Base-by-base conservation (phyloP, 2,113 vertebrate species). In the Echinops telfairi region DNA sequence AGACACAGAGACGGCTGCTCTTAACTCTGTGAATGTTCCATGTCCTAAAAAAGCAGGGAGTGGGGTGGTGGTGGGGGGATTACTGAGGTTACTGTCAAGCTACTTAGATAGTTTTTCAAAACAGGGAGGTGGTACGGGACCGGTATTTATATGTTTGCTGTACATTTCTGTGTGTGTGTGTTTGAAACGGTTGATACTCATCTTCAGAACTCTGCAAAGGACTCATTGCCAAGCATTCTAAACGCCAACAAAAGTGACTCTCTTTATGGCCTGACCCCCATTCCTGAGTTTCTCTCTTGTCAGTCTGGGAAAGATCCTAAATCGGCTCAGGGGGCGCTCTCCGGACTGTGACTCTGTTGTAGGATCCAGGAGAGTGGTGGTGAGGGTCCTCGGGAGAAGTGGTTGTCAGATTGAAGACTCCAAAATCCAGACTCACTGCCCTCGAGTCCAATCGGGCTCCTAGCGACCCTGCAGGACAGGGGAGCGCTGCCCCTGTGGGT, bases 151-250 rank as follows among this genome's bases (percentile, higher is more conserved):
- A 53, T 33, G 20, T 64, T 36, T 29, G 70, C 79, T 38, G 16
- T 58, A 40, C 53, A 22, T 68, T 62, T 47, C 5, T 47, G 19
- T 60, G 58, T 79, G 22, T 40, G 27, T 27, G 25, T 79, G 27
- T 90, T 60, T 85, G 16, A 60, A 68, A 68, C 87, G 15, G 19
- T 36, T 80, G 83, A 31, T 82, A 57, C 64, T 87, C 66, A 95
- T 73, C 75, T 75, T 68, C 83, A 75, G 68, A 89, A 64, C 57
- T 93, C 40, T 40, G 27, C 17, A 29, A 64, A 71, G 47, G n/a
- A 71, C 76, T 84, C 14, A 11, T 70, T 66, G 31, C 33, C 33
- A 60, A 71, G 57, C 15, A 31, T 38, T 89, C 80, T 47, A 29
- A 86, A 47, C 40, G 23, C 92, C 78, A 78, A 85, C 76, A 58